Evolutionary conservation across 2,113 vertebrate genomes (phyloP), one percentile per base, ranked within the genome.

Genomic region (Mobula birostris): DNA sequence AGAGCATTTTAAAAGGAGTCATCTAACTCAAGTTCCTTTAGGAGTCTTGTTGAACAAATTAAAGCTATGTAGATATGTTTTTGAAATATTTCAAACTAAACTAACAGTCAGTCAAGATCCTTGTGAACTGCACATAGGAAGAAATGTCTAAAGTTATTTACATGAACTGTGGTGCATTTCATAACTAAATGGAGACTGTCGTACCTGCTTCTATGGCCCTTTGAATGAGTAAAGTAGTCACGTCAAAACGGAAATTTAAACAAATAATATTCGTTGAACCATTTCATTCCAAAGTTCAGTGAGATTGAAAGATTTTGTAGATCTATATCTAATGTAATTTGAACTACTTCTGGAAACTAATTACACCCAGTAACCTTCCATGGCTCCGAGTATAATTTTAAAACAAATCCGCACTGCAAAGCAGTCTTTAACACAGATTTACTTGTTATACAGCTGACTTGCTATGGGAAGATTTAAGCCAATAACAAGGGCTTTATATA

Each of bases 221-320:
- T 70, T 68, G 15, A 66, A n/a, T 91, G 7, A 66, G n/a, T 91
- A 2, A 91, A 68, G 2, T n/a, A 91, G 17, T 21, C 7, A 91
- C 36, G 66, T 21, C 32, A 91, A 27, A 36, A 63, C 87, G n/a
- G 17, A 70, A 15, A 91, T 32, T 91, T 90, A 68, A 91, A 91
- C 32, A 32, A 90, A 68, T 90, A 90, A 68, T 91, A 91, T 66
- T 91, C 5, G 36, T 91, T 68, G 66, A 91, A 91, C 32, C 63
- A 70, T 21, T 70, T 12, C 63, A 66, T n/a, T 91, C 32, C 5
- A 70, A 70, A 91, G 29, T 68, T 68, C 56, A 87, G 83, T 63
- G 63, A 68, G n/a, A 91, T 91, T 91, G 66, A 91, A 91, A 19
- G 15, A 70, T 70, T 68, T 66, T 91, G 17, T 40, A 70, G 61